Conservation (phyloP, 2,113 vertebrate species). For the Myotis lucifugus region DNA sequence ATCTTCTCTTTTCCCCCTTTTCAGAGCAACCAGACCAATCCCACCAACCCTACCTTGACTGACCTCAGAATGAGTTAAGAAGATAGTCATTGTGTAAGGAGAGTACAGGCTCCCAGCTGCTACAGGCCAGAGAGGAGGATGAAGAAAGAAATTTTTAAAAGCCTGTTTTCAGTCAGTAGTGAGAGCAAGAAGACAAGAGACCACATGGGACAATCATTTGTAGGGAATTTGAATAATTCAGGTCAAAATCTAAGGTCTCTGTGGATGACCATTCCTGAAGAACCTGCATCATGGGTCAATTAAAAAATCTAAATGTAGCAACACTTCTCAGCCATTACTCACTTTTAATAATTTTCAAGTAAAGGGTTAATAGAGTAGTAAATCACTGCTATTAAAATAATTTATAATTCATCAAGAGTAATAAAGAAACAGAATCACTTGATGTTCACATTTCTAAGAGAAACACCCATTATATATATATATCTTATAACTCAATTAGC, state of each 20-base stretch:
- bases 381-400: constrained; percentile 84
- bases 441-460: constrained; percentile 74
- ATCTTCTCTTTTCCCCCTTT: background rate
- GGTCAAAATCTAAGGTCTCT: background rate
- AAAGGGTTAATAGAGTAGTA: constrained; percentile 81
- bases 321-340: background rate
- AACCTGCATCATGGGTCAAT: background rate
- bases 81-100: background rate
- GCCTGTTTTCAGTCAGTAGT: background rate
- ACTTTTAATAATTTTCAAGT: constrained; percentile 55
- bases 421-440: constrained; percentile 83
- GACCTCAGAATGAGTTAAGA: background rate
- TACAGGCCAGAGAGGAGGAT: background rate
- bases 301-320: background rate
- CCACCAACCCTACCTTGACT: background rate
- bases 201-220: background rate
- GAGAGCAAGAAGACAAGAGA: background rate
- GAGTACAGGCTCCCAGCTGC: background rate
- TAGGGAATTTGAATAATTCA: background rate
- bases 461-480: background rate
- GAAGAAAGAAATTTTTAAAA: background rate
- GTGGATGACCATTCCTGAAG: background rate
- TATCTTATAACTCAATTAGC: background rate
- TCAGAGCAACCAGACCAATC: background rate
- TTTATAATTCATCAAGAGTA: constrained; percentile 83